Evolutionary conservation across 2,797 vertebrate genomes (phyloP), one percentile per base, ranked within the genome.

Genomic region (Ara ararauna): DNA sequence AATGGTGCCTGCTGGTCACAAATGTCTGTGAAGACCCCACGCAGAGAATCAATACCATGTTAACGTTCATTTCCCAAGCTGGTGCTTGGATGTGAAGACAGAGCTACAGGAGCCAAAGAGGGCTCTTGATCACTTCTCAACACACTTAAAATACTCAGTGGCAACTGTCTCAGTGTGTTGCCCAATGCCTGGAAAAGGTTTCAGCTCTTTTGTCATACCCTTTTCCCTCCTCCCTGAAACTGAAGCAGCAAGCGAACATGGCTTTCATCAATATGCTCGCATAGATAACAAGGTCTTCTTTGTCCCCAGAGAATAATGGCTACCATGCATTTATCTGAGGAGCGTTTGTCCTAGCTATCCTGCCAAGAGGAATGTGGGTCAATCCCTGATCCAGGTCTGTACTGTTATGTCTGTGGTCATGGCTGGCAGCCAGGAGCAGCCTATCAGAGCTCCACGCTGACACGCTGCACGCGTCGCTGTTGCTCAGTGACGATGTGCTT

Each of bases 321-420:
- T 62, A 67, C 67, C 86, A 51, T 1, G 61, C 56, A 36, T 82
- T 71, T 87, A 65, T 85, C 70, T 53, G 74, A 87, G 54, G 17
- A 82, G 74, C 36, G 26, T 60, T 96, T 96, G 94, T 92, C 61
- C 82, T 3, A 32, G 93, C 91, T 67, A 36, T 64, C 88, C 89
- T 84, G 70, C 77, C 29, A 50, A n/a, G 44, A 93, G 76, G 65
- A 94, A 96, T 94, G 93, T 94, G 89, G 96, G 94, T 93, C 96
- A 94, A 66, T 86, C 77, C 85, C 70, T 17, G 71, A 60, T 94
- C 54, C 93, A 76, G 83, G 91, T 26, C 66, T 82, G 71, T 47
- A 30, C 90, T 0, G 5, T 72, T 91, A 23, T 83, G 91, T 45
- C 85, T 61, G 45, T 62, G 87, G 29, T 30, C 65, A 14, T 70